Evolutionary conservation across 2,797 vertebrate genomes (phyloP).

Genomic region (Macropodus opercularis): DNA sequence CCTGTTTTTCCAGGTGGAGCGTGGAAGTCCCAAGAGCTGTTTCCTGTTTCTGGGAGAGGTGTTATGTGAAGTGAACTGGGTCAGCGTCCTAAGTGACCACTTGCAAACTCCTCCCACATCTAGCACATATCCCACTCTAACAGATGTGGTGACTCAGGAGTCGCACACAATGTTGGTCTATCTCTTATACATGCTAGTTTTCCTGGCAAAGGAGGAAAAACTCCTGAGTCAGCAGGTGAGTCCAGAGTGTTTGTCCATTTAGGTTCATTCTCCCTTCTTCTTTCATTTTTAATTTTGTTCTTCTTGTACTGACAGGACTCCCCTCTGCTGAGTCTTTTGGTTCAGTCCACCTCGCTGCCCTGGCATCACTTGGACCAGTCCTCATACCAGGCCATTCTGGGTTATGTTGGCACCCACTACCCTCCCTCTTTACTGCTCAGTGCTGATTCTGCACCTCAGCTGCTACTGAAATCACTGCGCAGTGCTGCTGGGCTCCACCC

Average conservation of each 20-base stretch:
- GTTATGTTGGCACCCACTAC: constrained; percentile 93
- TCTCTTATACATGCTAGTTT: constrained; percentile 93
- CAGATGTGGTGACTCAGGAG: constrained; percentile 50
- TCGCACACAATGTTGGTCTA: constrained; percentile 91
- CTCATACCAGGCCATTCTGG: constrained; percentile 90
- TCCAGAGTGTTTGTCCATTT: constrained; percentile 15
- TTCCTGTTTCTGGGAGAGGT: constrained; percentile 94
- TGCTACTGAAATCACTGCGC: constrained; percentile 89
- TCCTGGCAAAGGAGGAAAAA: constrained; percentile 92
- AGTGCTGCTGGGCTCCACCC: constrained; percentile 89
- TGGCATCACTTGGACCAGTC: constrained; percentile 92
- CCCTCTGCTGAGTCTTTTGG: constrained; percentile 88
- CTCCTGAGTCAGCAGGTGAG: constrained; percentile 85
- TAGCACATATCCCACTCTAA: constrained; percentile 65
- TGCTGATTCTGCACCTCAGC: constrained; percentile 82
- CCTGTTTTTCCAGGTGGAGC: constrained; percentile 86
- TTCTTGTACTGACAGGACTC: constrained; percentile 83
- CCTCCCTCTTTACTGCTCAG: constrained; percentile 88
- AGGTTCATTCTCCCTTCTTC: background rate
- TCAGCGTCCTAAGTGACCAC: constrained; percentile 90
- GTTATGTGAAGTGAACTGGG: constrained; percentile 96
- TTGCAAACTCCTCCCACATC: constrained; percentile 80
- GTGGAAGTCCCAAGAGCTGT: constrained; percentile 97
- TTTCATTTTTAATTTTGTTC: background rate
- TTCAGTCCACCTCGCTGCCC: constrained; percentile 90